Base-by-base conservation (phyloP, 2,888 invertebrate genomes). In the Endomychus coccineus region DNA sequence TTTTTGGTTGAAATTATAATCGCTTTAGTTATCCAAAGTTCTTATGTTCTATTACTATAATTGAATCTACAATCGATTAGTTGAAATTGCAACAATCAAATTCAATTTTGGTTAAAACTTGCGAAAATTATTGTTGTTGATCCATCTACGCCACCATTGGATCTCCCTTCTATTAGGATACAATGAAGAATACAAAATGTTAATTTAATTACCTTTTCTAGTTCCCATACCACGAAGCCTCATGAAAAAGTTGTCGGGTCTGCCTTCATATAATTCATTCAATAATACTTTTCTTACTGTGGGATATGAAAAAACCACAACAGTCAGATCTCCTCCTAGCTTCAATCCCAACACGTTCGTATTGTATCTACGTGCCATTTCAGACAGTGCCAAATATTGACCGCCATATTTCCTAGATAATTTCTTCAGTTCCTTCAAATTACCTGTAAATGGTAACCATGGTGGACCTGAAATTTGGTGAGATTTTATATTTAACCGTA, bases 231-330 rank as follows among this genome's bases (percentile, higher is more conserved):
- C 76, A 15, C 81, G 66, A 9, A 81, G 54, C 16, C 72, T 66
- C 10, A 75, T 61, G 48, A 81, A 81, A 51, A 78, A 77, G 40
- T 73, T 76, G 54, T 80, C 73, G 0, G 83, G 83, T 13, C 83
- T 63, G 0, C 75, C 79, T 39, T 76, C 74, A 46, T 71, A 82
- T 13, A 74, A 76, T 35, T 79, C 77, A 9, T 66, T 59, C 0
- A 64, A 59, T 28, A 80, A 66, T 2, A 80, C 68, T 36, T 71
- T 64, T 9, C 67, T 68, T 1, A 78, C 66, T 1, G 69, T 46
- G 2, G 70, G 61, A 48, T 69, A 71, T 0, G 74, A 73, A 14
- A 69, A 68, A 2, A 75, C 75, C 1, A 73, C 69, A 2, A 78
- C 67, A 0, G 74, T 66, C 4, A 66, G 57, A 28, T 73, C 69